Evolutionary conservation across 2,113 vertebrate genomes (phyloP).

Genomic region (Holacanthus passer): DNA sequence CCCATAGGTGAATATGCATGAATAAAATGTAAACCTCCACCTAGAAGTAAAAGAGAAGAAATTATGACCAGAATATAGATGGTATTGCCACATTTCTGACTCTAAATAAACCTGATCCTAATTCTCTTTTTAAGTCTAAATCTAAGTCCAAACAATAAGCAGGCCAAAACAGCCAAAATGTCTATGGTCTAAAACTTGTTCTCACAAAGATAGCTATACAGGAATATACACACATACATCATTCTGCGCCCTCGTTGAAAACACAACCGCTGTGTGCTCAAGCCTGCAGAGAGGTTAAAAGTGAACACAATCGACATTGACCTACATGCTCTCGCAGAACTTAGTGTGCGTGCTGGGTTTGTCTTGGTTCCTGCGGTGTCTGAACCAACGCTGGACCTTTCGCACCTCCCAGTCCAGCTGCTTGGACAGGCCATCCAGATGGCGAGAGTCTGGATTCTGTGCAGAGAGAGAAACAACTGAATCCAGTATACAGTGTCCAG

Average conservation of each 20-base stretch:
- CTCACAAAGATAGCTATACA: background rate
- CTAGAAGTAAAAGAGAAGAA: conserved; percentile 80
- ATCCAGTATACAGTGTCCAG: background rate
- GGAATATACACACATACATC: background rate
- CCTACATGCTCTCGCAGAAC: conserved; percentile 99
- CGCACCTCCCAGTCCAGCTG: conserved; percentile 98
- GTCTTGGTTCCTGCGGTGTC: conserved; percentile 96
- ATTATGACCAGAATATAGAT: conserved; percentile 11
- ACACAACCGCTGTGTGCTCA: background rate
- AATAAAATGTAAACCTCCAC: conserved; percentile 98
- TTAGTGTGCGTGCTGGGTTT: conserved; percentile 95
- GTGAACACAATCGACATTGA: conserved; percentile 38
- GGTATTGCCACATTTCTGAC: background rate
- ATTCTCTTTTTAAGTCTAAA: background rate
- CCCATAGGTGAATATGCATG: conserved; percentile 94
- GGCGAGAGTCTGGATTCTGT: conserved; percentile 92
- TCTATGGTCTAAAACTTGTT: background rate
- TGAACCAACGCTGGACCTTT: conserved; percentile 97
- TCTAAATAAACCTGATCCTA: background rate
- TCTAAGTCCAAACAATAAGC: background rate
- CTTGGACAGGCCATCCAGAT: conserved; percentile 94
- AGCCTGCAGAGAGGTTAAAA: conserved; percentile 21
- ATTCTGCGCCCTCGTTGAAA: background rate
- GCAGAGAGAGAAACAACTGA: background rate
- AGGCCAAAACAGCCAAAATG: background rate